These are phyloP conservation scores for Etheostoma nigrum DNA, from an alignment of 2,797 vertebrate species.

Conservation along the genomic window DNA sequence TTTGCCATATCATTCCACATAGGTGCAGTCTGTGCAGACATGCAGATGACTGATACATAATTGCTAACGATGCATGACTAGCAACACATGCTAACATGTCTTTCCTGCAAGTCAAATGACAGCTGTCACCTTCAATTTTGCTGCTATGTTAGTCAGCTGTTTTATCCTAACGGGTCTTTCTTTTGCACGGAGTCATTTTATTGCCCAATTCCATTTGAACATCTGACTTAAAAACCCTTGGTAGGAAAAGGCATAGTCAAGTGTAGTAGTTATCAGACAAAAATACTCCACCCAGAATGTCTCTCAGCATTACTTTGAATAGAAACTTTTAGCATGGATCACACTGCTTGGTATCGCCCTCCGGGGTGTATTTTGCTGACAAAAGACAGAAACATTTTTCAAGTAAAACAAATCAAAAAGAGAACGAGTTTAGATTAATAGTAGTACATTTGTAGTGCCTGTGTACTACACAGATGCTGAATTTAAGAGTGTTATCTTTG, in stretches of 20 bases:
- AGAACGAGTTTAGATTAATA: neutral
- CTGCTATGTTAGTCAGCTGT: neutral
- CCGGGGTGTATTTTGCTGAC: neutral
- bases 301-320: too few relatives aligned
- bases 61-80: constrained; percentile 27
- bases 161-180: too few relatives aligned
- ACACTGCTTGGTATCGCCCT: neutral
- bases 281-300: too few relatives aligned
- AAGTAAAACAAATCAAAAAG: neutral
- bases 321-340: constrained; percentile 1
- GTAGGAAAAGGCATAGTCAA: too few relatives aligned
- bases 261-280: too few relatives aligned
- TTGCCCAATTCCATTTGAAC: neutral
- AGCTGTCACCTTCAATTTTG: constrained; percentile 10
- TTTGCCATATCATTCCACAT: constrained; percentile 30
- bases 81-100: constrained; percentile 17
- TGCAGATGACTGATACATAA: constrained; percentile 32
- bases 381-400: neutral
- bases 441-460: neutral
- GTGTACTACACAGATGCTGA: neutral
- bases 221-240: neutral
- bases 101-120: neutral
- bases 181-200: neutral
- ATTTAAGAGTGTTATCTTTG: too few relatives aligned
- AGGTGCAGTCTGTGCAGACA: constrained; percentile 11